Evolutionary conservation across 1,140 invertebrate genomes (phyloP).

Genomic region (Dreissena polymorpha): DNA sequence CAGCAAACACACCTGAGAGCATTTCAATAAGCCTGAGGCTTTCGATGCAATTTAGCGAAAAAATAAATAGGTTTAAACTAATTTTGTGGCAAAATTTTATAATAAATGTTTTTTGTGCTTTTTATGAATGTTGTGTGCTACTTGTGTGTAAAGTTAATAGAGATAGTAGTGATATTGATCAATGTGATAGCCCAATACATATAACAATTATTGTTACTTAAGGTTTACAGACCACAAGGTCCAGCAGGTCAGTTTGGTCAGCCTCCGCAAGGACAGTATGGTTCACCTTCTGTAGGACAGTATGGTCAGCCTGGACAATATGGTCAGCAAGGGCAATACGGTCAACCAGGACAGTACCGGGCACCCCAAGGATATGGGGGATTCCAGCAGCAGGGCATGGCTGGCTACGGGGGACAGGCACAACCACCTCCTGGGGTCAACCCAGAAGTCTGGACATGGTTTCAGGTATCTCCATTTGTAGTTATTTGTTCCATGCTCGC

Average conservation of each 20-base stretch:
- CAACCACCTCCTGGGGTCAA: constrained; percentile 39
- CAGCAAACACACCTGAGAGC: too few relatives aligned
- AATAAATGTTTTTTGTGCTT: too few relatives aligned
- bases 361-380: constrained; percentile 27
- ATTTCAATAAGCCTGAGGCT: too few relatives aligned
- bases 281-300: constrained; percentile 15
- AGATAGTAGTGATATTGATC: too few relatives aligned
- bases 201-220: too few relatives aligned
- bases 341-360: background rate
- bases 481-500: background rate
- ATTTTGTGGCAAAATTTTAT: too few relatives aligned
- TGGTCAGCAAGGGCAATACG: constrained; percentile 29
- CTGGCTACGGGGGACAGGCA: constrained; percentile 27
- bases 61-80: too few relatives aligned
- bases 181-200: too few relatives aligned
- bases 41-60: too few relatives aligned
- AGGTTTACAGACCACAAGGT: too few relatives aligned
- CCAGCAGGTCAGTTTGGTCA: constrained; percentile 17
- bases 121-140: too few relatives aligned
- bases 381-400: constrained; percentile 19
- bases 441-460: constrained; percentile 51
- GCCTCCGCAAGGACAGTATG: constrained; percentile 39
- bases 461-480: constrained; percentile 26
- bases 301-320: constrained; percentile 53
- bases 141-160: too few relatives aligned